Evolutionary conservation across 2,797 vertebrate species (phyloP), one percentile per base, ranked within the genome.

Genomic region (Enteromius afrohamiltoni): DNA sequence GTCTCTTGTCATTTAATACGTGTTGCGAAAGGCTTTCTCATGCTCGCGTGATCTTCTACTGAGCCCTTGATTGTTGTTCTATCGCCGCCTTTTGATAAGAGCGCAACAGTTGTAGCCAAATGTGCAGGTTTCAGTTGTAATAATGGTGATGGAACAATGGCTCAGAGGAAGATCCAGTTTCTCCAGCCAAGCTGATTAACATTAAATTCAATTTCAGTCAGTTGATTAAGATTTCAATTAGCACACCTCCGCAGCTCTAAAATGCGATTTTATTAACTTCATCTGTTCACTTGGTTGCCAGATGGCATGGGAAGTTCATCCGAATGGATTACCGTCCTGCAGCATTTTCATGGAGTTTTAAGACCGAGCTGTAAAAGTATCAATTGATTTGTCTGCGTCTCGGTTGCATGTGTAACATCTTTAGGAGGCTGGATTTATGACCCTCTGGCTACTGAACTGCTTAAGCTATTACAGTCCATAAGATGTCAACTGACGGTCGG

Each of bases 341-440:
- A 64, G 26, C 14, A 83, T 91, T 94, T 92, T 91, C 91, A 87
- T 79, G 89, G 90, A 82, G 26, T 83, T 94, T 94, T 92, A 94
- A 86, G 90, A 91, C 89, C 71, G 83, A 69, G 81, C 87, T 87
- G 88, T 90, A 88, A 91, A 93, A 91, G 90, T 92, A 92, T 88
- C 91, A 92, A 94, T 93, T 93, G 93, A 95, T 93, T 93, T 91
- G 93, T 91, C 80, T 87, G 91, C 90, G 90, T 94, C 93, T 94
- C 91, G 82, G 87, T 92, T 94, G 91, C 90, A 92, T 90, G 88
- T 91, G 89, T 91, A 91, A 92, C 91, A 91, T 94, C 92, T 92
- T 94, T 92, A 93, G 91, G 92, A 93, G 93, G 89, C 86, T 91
- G 91, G 89, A 94, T 94, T 93, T 93, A 94, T 87, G 93, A 93